Evolutionary conservation across 2,113 vertebrate species (phyloP).

Genomic region (Alouatta palliata): DNA sequence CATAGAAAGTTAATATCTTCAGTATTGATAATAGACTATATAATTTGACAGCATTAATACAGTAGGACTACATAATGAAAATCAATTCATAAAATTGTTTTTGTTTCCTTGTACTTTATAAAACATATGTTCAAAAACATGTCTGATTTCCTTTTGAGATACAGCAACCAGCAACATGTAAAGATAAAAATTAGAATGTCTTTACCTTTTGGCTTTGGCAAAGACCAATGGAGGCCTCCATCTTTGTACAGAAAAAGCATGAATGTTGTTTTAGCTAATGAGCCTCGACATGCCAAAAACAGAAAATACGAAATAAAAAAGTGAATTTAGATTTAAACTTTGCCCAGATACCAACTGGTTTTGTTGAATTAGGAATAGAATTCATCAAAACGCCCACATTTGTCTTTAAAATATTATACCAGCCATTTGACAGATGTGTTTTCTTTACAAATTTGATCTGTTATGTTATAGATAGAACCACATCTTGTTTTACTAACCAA

Average conservation of each 20-base stretch:
- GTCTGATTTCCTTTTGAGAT: neutral
- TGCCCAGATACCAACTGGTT: neutral
- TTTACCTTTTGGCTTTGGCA: neutral
- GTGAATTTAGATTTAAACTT: constrained; percentile 25
- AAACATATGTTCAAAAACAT: neutral
- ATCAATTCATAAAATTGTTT: neutral
- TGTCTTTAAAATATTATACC: constrained; percentile 46
- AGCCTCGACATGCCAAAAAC: neutral
- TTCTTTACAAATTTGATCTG: constrained; percentile 18
- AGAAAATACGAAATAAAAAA: constrained; percentile 34
- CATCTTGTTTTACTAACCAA: neutral
- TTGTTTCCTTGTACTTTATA: neutral
- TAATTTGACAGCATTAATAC: neutral
- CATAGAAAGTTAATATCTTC: neutral
- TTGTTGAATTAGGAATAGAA: constrained; percentile 21
- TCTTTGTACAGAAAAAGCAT: neutral
- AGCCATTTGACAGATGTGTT: neutral
- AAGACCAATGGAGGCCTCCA: neutral
- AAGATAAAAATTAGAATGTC: neutral
- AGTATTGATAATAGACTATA: neutral
- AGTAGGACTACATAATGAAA: neutral
- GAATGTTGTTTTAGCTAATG: neutral
- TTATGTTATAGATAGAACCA: neutral
- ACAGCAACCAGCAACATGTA: neutral
- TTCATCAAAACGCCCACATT: constrained; percentile 20